phyloP scores from a whole-genome alignment of 2,797 vertebrate species.

The Tiaroga cobitis region DNA sequence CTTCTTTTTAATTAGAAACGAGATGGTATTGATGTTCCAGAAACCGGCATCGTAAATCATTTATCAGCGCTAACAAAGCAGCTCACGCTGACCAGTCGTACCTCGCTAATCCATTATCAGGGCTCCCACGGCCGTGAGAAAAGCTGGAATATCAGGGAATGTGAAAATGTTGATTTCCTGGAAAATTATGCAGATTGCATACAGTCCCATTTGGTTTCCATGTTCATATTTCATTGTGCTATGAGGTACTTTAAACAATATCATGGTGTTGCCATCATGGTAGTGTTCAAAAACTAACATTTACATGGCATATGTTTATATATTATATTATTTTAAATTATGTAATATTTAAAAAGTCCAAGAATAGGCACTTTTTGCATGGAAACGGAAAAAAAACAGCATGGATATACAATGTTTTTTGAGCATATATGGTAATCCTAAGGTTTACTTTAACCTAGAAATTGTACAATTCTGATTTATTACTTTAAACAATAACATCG shows the following conservation, averaged over 20 bases:
- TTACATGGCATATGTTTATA: not conserved
- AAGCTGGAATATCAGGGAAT: not conserved
- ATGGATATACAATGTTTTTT: not conserved
- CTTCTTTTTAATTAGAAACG: constrained; percentile 79
- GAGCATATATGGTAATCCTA: not conserved
- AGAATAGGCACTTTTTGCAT: not conserved
- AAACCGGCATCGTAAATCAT: constrained; percentile 78
- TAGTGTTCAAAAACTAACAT: not conserved
- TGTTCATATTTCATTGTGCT: not conserved
- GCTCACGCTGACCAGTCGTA: constrained; percentile 72
- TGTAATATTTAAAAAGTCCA: not conserved
- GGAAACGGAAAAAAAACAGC: not conserved
- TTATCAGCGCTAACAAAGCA: constrained; percentile 80
- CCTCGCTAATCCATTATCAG: constrained; percentile 74
- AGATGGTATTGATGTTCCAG: constrained; percentile 81
- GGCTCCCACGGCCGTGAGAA: constrained; percentile 42
- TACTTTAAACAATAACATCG: not conserved
- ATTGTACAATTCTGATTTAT: not conserved
- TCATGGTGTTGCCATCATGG: not conserved
- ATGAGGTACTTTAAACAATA: not conserved
- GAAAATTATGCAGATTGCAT: not conserved
- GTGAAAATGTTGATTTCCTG: not conserved
- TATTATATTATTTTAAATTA: not conserved
- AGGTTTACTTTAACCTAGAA: not conserved
- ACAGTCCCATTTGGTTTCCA: not conserved